Evolutionary conservation across 2,113 vertebrate species (phyloP).

Genomic region (Mus pahari): DNA sequence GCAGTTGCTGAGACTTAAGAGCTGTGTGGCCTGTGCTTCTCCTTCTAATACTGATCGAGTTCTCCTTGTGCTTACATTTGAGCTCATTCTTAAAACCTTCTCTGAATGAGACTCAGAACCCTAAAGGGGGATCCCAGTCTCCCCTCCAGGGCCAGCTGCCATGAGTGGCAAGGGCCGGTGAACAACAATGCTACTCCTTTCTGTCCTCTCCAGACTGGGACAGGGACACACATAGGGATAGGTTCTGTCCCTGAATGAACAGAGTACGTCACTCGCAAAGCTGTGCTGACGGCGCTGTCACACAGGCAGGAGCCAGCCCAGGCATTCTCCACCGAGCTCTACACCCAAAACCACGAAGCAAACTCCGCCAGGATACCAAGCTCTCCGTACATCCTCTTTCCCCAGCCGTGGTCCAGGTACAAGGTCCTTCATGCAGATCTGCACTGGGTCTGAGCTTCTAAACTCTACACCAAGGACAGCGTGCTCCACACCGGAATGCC

Average conservation of each 20-base stretch:
- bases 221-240: fast-evolving
- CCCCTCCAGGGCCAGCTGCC: not conserved
- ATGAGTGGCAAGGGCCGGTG: not conserved
- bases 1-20: not conserved
- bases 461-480: not conserved
- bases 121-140: not conserved
- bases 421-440: not conserved
- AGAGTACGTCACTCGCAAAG: not conserved
- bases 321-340: not conserved
- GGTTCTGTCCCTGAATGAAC: not conserved
- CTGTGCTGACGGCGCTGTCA: too few species aligned
- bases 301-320: not conserved
- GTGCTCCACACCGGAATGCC: constrained; percentile 39
- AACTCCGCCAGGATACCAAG: fast-evolving
- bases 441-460: not conserved
- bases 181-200: not conserved
- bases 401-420: not conserved
- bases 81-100: not conserved
- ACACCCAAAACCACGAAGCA: not conserved
- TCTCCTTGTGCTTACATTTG: not conserved
- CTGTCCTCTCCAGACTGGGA: not conserved
- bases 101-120: not conserved
- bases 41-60: not conserved
- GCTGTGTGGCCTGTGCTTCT: too few species aligned
- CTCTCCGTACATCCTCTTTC: not conserved